phyloP scores from a whole-genome alignment of 2,888 invertebrate species.

The Conchocele bisecta region DNA sequence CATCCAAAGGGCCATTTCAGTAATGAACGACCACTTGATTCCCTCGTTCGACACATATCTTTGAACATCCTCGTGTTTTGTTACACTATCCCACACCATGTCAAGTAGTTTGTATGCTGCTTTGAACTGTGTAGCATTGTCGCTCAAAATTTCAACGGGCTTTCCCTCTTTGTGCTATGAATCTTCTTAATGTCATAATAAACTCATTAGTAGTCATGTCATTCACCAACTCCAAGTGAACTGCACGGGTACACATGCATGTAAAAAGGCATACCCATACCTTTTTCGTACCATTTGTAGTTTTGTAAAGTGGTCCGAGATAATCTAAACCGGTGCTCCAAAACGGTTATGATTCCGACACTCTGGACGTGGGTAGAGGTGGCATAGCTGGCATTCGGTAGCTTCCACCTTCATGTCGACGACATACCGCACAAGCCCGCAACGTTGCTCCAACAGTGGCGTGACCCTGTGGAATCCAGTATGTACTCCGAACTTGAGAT shows the following conservation, averaged over 20 bases:
- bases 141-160: neutral
- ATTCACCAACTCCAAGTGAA: constrained; percentile 3
- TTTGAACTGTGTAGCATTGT: constrained; percentile 1
- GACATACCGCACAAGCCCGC: constrained; percentile 19
- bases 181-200: constrained; percentile 4
- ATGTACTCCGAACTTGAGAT: constrained; percentile 2
- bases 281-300: neutral
- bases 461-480: constrained; percentile 36
- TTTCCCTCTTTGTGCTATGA: neutral
- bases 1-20: constrained; percentile 2
- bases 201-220: constrained; percentile 13
- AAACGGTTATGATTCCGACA: constrained; percentile 3
- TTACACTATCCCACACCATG: neutral
- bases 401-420: constrained; percentile 1
- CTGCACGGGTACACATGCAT: constrained; percentile 1
- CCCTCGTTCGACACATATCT: neutral
- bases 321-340: constrained; percentile 10
- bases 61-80: neutral
- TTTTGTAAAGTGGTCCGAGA: constrained; percentile 4
- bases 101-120: neutral
- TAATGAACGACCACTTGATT: neutral
- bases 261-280: constrained; percentile 12
- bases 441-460: constrained; percentile 22
- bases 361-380: constrained; percentile 14
- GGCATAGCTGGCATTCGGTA: constrained; percentile 21